Percentiles rank a stretch among this genome's conserved stretches.
These are phyloP conservation scores for Cerastis leucographa DNA, from an alignment of 2,888 invertebrate species.

Conservation along the genomic window DNA sequence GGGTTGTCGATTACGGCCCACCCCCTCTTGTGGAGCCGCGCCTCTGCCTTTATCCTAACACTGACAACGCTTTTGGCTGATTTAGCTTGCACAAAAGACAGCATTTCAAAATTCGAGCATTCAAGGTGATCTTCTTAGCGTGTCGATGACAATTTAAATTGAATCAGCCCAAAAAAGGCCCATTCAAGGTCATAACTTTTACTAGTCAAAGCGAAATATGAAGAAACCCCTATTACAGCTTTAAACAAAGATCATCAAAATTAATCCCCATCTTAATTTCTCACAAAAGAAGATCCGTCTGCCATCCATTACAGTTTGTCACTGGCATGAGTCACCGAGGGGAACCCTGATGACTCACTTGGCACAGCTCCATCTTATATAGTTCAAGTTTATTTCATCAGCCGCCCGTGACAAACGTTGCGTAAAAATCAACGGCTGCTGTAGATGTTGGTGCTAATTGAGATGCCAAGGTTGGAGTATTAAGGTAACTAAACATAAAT, in stretches of 20 bases:
- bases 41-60: too few species aligned
- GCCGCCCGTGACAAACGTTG: constrained; percentile 53
- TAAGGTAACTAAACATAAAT: constrained; percentile 25
- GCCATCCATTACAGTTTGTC: constrained; percentile 54
- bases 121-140: too few species aligned
- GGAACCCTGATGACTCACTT: constrained; percentile 76
- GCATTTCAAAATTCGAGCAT: too few species aligned
- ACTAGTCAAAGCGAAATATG: too few species aligned
- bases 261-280: constrained; percentile 20
- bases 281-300: constrained; percentile 42
- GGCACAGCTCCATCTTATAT: constrained; percentile 72
- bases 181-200: too few species aligned
- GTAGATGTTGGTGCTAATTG: constrained; percentile 38
- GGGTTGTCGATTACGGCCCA: too few species aligned
- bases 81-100: too few species aligned
- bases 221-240: neutral
- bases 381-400: constrained; percentile 71
- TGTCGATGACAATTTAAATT: too few species aligned
- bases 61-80: too few species aligned
- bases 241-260: constrained; percentile 20
- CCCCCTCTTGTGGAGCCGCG: too few species aligned
- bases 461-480: constrained; percentile 22
- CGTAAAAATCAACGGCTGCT: constrained; percentile 55
- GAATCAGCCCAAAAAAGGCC: too few species aligned
- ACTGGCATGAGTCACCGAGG: constrained; percentile 69